Base-by-base conservation (phyloP, 2,888 invertebrate species). In the Hartigia nigra region DNA sequence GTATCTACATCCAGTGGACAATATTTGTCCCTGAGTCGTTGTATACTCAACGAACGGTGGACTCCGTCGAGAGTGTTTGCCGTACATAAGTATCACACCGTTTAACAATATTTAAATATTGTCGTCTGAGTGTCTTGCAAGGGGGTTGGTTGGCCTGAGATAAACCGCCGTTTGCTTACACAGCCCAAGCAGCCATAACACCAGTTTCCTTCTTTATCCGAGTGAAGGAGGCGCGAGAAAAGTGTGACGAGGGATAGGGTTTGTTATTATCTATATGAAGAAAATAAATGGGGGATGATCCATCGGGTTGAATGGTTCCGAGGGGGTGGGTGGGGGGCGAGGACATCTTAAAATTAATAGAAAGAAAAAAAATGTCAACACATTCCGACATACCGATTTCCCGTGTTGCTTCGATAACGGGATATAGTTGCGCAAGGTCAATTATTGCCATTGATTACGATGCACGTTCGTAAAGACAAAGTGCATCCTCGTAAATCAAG, bases 41-140 rank as follows among this genome's bases (percentile, higher is more conserved):
- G 77, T 77, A 70, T 77, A 74, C 79, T 70, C 32, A 75, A 76
- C 77, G 77, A 69, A 75, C 74, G 76, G 23, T 74, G 76, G 74
- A 34, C 69, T 37, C 31, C 14, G 23, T 23, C 35, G 23, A 77
- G 78, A 76, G 79, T 88, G 86, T 88, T 88, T 88, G 84, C 83
- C 83, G 79, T 83, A 82, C 88, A 82, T 84, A 85, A 85, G 85
- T 87, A 86, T 84, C 81, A 82, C 85, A 84, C 82, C 83, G 87
- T 88, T 88, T 87, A 88, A 89, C 88, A 89, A 88, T 88, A 88
- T 89, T 89, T 89, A 88, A 89, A 89, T 88, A 89, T 89, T 87
- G 88, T 88, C 86, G 81, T 77, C 75, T 81, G 83, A 83, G 84
- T 81, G 82, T 83, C 84, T 81, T 76, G 70, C 31, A 23, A 14